A percentile compares a stretch with the other conserved stretches of the same genome.
These are phyloP conservation scores for Sphaerophoria rueppellii DNA, from an alignment of 2,888 invertebrate genomes.

Conservation along the genomic window DNA sequence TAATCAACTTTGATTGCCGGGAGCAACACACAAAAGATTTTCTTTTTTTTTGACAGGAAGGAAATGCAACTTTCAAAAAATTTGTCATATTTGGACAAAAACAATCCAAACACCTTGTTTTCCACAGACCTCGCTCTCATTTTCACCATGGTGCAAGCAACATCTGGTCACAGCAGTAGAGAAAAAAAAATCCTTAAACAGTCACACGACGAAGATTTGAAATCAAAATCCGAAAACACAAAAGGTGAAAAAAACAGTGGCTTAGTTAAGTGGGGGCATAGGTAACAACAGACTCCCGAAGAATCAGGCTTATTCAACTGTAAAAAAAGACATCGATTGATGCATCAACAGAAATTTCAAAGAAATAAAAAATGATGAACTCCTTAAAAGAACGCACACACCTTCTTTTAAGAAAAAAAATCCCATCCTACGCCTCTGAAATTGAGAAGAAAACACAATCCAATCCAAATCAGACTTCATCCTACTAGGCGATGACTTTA, in stretches of 20 bases:
- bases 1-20: too few relatives aligned
- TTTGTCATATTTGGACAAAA: background rate
- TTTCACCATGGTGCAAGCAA: background rate
- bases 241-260: background rate
- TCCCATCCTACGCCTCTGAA: background rate
- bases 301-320: too few relatives aligned
- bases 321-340: too few relatives aligned
- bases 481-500: conserved; percentile 40
- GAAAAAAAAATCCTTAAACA: background rate
- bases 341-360: too few relatives aligned
- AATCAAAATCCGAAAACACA: background rate
- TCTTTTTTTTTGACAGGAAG: too few relatives aligned
- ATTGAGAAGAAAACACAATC: background rate
- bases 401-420: too few relatives aligned
- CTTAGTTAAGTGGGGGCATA: too few relatives aligned
- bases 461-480: conserved; percentile 32
- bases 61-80: too few relatives aligned
- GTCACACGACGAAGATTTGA: background rate
- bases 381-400: too few relatives aligned
- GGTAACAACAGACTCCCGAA: too few relatives aligned
- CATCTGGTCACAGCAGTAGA: conserved; percentile 7
- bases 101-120: background rate
- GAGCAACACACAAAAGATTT: too few relatives aligned
- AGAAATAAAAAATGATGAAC: too few relatives aligned
- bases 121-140: background rate